Evolutionary conservation across 2,113 vertebrate species (phyloP), one percentile per base, ranked within the genome.

Genomic region (Nyctereutes procyonoides): DNA sequence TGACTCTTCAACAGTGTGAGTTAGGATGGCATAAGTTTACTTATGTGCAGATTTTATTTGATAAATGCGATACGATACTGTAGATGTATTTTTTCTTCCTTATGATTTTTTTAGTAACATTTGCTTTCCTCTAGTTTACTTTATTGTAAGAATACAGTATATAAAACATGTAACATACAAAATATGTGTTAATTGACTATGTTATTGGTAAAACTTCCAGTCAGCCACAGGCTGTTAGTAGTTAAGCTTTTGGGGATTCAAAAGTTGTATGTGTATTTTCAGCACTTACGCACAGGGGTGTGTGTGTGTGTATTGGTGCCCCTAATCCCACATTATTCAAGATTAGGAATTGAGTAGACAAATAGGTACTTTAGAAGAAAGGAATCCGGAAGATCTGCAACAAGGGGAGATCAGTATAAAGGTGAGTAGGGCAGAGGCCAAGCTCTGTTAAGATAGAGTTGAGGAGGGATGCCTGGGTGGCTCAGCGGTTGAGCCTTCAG

Each of bases 351-450:
- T 86, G 86, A 90, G 22, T 73, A 73, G 85, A 43, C 13, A 53
- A 32, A 26, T 89, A 19, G n/a, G 81, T n/a, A 92, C 10, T 22
- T 67, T 92, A 24, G 19, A 67, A 53, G 11, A 89, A 80, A 24
- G 48, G 38, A 92, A 69, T 62, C n/a, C 62, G 76, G 84, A 94
- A 88, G 35, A 86, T 69, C n/a, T 95, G 11, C 60, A 73, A 69
- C 22, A 77, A 81, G 48, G 13, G 71, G n/a, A 96, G 74, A 76
- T 74, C 19, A 51, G 30, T 93, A 48, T 0, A 38, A 63, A 48
- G 48, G 16, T 30, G 24, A 85, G 53, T 11, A 65, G 32, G 7
- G 53, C 32, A 82, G 90, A 96, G 55, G 69, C 90, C 13, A 1
- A 53, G 4, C 51, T 91, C 30, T 94, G 26, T 95, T 95, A 53